Conservation (phyloP, 2,113 vertebrate species). For the Sclerurus mexicanus region DNA sequence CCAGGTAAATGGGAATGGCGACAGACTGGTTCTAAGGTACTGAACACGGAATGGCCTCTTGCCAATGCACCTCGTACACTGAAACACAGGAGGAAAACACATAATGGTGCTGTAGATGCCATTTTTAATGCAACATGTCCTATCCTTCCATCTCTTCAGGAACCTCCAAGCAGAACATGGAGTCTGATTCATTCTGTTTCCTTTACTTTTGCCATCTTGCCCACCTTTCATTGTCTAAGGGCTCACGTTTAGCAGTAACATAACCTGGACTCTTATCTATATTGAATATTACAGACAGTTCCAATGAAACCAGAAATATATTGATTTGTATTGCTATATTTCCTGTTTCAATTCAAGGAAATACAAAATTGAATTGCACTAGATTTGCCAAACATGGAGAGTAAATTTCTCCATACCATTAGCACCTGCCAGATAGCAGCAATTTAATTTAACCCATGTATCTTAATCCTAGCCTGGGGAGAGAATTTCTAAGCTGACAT, state of each 20-base stretch:
- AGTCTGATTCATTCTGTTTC: not conserved
- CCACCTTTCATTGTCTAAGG: not conserved
- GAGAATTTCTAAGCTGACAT: not conserved
- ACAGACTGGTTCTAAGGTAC: not conserved
- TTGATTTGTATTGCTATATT: not conserved
- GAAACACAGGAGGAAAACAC: not conserved
- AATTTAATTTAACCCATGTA: not conserved
- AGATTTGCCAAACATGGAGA: not conserved
- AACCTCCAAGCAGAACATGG: not conserved
- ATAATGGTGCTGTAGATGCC: accelerated
- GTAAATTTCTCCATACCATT: not conserved
- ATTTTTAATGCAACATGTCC: not conserved
- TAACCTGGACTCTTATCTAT: not conserved
- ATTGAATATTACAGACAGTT: not conserved
- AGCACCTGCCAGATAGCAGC: not conserved
- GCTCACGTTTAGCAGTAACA: not conserved
- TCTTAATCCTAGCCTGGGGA: not conserved
- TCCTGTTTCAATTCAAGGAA: not conserved
- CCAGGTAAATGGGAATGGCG: not conserved
- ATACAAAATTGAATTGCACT: not conserved
- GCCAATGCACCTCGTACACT: not conserved
- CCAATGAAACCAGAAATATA: not conserved
- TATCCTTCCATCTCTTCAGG: not conserved
- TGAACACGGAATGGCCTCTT: not conserved
- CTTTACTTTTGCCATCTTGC: not conserved